Evolutionary conservation across 2,797 vertebrate genomes (phyloP).

Genomic region (Hozukius guyotensis): DNA sequence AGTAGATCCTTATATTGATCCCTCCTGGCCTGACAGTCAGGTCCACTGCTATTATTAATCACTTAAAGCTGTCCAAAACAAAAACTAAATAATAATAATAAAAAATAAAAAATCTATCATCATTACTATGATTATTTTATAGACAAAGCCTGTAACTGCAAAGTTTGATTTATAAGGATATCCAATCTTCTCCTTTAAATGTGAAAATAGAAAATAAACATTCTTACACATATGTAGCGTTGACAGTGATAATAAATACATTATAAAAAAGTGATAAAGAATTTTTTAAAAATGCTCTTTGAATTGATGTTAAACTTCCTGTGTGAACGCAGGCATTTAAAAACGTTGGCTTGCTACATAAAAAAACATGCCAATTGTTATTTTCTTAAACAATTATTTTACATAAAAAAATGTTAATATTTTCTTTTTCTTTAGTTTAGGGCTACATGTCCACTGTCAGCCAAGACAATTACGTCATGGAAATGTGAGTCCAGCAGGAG

Average conservation of each 20-base stretch:
- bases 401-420: background rate
- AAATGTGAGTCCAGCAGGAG: slow-evolving; percentile 78
- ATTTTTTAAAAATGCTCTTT: background rate
- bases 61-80: background rate
- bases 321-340: background rate
- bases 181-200: background rate
- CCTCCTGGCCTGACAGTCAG: slow-evolving; percentile 12
- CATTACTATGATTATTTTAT: accelerated
- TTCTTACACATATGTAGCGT: too few relatives aligned
- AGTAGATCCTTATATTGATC: slow-evolving; percentile 11
- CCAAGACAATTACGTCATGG: slow-evolving; percentile 86
- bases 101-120: background rate
- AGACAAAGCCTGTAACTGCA: background rate
- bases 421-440: slow-evolving; percentile 4
- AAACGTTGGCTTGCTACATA: background rate
- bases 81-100: background rate
- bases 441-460: slow-evolving; percentile 56
- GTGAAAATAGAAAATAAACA: background rate
- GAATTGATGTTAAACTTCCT: background rate
- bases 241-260: background rate
- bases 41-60: background rate
- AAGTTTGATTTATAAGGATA: background rate
- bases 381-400: background rate
- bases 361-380: background rate
- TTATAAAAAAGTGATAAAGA: background rate